Evolutionary conservation across 2,888 invertebrate genomes (phyloP).

Genomic region (Serripes groenlandicus): DNA sequence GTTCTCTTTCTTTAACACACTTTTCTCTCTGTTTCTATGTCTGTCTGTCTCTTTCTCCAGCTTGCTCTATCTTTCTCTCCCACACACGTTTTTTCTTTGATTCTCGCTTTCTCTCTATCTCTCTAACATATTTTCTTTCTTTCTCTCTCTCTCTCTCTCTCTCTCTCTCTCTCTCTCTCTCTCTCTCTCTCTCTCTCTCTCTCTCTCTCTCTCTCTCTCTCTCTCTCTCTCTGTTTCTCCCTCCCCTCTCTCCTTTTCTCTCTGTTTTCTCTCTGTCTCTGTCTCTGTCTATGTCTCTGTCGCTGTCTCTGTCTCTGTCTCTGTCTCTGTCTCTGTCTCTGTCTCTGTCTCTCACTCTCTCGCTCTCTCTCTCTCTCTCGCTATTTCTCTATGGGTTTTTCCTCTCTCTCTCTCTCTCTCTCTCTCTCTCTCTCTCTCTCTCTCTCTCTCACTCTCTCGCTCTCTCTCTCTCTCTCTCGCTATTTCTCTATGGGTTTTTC

Average conservation of each 20-base stretch:
- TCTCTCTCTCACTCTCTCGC: slow-evolving; percentile 1
- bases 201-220: neutral
- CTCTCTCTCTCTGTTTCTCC: neutral
- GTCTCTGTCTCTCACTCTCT: slow-evolving; percentile 8
- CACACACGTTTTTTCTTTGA: neutral
- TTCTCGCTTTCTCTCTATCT: slow-evolving; percentile 1
- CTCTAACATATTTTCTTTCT: neutral
- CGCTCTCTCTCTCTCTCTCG: slow-evolving; percentile 10
- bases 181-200: slow-evolving; percentile 8
- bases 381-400: neutral
- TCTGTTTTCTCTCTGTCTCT: too few species aligned
- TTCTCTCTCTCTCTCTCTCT: slow-evolving; percentile 6
- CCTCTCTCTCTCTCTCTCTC: slow-evolving; percentile 5
- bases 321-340: too few species aligned
- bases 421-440: slow-evolving; percentile 9
- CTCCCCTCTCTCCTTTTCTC: neutral
- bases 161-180: slow-evolving; percentile 15
- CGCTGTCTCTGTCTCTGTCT: too few species aligned
- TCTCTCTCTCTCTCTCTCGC: slow-evolving; percentile 15
- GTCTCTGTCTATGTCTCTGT: too few species aligned
- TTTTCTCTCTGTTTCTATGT: slow-evolving; percentile 12
- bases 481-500: too few species aligned
- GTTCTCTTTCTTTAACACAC: neutral
- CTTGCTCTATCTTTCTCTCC: slow-evolving; percentile 15
- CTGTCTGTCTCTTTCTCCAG: neutral